These are phyloP conservation scores for Aphrophora alni DNA, from an alignment of 2,888 invertebrate genomes.

Conservation along the genomic window DNA sequence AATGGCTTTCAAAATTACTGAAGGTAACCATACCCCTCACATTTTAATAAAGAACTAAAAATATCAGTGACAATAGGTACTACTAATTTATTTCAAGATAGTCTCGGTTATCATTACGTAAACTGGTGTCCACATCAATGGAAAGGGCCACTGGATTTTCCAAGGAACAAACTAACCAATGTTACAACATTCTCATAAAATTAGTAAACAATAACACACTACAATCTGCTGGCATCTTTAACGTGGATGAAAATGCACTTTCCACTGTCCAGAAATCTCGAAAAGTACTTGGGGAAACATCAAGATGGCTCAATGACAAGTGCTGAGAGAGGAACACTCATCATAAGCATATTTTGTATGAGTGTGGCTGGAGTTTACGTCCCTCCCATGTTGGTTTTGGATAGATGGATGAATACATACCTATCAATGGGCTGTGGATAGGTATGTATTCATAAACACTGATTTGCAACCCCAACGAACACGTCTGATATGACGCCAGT, in stretches of 20 bases:
- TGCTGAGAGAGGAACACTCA: background rate
- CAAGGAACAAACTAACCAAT: background rate
- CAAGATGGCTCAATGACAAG: background rate
- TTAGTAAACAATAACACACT: background rate
- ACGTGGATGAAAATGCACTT: background rate
- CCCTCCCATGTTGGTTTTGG: background rate
- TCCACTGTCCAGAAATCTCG: background rate
- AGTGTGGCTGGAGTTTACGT: background rate
- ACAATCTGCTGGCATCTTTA: background rate
- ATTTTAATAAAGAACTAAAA: background rate
- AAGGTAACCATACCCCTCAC: background rate
- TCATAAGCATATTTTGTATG: background rate
- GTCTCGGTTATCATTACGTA: background rate
- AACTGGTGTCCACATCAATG: background rate
- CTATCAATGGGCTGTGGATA: background rate
- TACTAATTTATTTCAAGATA: background rate
- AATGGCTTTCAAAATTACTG: background rate
- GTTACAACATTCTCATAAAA: background rate
- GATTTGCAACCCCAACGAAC: background rate
- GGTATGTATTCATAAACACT: too few species aligned
- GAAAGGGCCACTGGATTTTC: background rate
- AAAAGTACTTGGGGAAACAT: background rate
- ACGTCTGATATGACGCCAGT: background rate
- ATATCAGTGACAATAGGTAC: background rate
- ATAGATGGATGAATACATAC: background rate